Evolutionary conservation across 53 echinoderm and acorn worm genomes (phyloP).

Genomic region (Crossaster papposus): DNA sequence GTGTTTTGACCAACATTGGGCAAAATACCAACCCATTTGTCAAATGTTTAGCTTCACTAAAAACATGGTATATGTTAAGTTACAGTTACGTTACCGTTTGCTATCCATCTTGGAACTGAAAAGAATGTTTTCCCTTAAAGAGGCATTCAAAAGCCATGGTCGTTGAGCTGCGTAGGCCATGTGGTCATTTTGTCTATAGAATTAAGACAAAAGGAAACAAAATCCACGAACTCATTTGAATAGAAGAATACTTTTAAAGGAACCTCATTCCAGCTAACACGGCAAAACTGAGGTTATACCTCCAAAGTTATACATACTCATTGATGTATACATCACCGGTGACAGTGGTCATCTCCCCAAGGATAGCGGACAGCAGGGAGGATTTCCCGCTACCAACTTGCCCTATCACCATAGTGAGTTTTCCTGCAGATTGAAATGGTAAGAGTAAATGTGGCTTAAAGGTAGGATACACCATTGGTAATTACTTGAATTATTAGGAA

Average conservation of each 20-base stretch:
- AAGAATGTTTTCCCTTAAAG: constrained; percentile 79
- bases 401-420: constrained; percentile 77
- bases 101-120: constrained; percentile 71
- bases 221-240: not conserved
- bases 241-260: not conserved
- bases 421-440: constrained; percentile 41
- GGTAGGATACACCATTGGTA: too few relatives aligned
- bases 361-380: constrained; percentile 72
- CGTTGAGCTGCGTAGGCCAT: constrained; percentile 86
- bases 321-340: constrained; percentile 61
- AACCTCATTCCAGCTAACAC: not conserved
- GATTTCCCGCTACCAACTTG: constrained; percentile 79
- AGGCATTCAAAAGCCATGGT: constrained; percentile 88
- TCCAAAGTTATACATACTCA: constrained; percentile 53
- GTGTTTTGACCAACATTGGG: too few relatives aligned
- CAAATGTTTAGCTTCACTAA: too few relatives aligned
- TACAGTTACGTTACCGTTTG: constrained; percentile 67
- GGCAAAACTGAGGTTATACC: not conserved
- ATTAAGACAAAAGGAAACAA: not conserved
- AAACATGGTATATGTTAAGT: too few relatives aligned
- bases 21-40: too few relatives aligned
- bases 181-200: constrained; percentile 46
- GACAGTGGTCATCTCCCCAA: constrained; percentile 69
- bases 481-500: too few relatives aligned
- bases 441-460: not conserved